Evolutionary conservation across 2,797 vertebrate species (phyloP), one percentile per base, ranked within the genome.

Genomic region (Labeo calbasu): DNA sequence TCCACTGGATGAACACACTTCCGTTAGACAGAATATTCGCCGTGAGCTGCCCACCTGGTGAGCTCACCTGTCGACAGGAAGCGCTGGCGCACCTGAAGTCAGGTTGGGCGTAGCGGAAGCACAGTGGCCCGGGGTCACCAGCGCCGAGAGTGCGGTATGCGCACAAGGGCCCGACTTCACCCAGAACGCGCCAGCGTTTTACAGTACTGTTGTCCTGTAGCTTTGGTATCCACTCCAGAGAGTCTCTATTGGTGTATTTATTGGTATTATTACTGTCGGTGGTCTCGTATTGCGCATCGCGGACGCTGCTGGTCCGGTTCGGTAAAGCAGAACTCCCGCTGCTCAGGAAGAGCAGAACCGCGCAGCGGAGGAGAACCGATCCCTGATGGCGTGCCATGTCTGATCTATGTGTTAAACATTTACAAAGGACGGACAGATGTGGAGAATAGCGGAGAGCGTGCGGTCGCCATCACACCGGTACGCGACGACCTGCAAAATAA

Each of bases 1-100:
- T 86, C 98, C 97, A 99, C 94, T 98, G 97, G 91, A 99, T 91
- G 88, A 99, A 92, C 57, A 98, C 97, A 80, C 96, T 99, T 92
- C 97, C 96, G 83, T 99, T 99, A 84, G 89, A 91, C 78, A 99
- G 94, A 80, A 98, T 91, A 88, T 97, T 97, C 79, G 97, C 98
- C 88, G 96, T 93, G 84, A 99, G 90, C 17, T 90, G 93, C 21
- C 94, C 93, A 23, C 91, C 90, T 5, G 81, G 48, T 46, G 96
- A 95, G 86, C 93, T 93, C 81, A 93, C 95, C 55, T 90, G 92
- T 86, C 90, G 93, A 93, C 98, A 99, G 78, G 92, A 91, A 4
- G 91, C 92, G 1, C 89, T 88, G 28, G 83, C 85, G 92, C 98
- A 99, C 86, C 87, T 91, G 92, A 96, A 97, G 65, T 94, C 94